phyloP scores from a whole-genome alignment of 2,113 vertebrate genomes.

The Ondatra zibethicus region DNA sequence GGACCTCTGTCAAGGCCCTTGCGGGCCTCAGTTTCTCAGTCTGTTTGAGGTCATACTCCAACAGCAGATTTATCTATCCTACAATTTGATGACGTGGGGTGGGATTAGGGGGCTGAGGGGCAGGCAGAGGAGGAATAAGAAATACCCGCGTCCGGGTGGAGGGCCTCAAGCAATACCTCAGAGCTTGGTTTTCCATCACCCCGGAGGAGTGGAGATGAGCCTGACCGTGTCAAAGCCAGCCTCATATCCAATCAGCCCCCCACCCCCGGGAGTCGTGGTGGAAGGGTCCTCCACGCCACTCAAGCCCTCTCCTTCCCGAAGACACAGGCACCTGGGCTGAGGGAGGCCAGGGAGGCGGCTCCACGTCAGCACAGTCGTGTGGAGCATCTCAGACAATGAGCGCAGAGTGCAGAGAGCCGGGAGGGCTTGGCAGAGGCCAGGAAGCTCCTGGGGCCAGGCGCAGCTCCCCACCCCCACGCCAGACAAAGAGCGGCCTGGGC shows the following conservation, averaged over 20 bases:
- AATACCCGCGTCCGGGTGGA: background rate
- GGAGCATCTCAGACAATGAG: constrained; percentile 76
- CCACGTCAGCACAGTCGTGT: constrained; percentile 53
- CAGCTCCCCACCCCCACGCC: constrained; percentile 80
- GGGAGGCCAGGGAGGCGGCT: constrained; percentile 42
- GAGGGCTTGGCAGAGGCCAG: constrained; percentile 78
- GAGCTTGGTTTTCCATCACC: background rate
- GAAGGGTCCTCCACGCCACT: background rate
- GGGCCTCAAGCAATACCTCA: background rate
- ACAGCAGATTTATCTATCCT: background rate
- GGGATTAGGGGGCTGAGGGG: background rate
- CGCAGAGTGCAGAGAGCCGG: constrained; percentile 67
- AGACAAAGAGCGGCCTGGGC: constrained; percentile 81
- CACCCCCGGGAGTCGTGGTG: background rate
- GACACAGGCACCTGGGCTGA: background rate
- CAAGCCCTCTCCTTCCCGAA: constrained; percentile 23
- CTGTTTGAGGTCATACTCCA: background rate
- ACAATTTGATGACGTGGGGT: background rate
- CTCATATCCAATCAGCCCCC: background rate
- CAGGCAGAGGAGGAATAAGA: too few species aligned
- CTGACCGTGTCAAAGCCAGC: background rate
- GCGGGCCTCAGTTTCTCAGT: constrained; percentile 36
- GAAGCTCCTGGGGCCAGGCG: constrained; percentile 79
- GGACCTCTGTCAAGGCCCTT: background rate
- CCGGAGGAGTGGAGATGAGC: background rate